A percentile compares a stretch with the other conserved stretches of the same genome.
These are phyloP conservation scores for Protobothrops mucrosquamatus DNA, from an alignment of 2,113 vertebrate species.

Conservation along the genomic window DNA sequence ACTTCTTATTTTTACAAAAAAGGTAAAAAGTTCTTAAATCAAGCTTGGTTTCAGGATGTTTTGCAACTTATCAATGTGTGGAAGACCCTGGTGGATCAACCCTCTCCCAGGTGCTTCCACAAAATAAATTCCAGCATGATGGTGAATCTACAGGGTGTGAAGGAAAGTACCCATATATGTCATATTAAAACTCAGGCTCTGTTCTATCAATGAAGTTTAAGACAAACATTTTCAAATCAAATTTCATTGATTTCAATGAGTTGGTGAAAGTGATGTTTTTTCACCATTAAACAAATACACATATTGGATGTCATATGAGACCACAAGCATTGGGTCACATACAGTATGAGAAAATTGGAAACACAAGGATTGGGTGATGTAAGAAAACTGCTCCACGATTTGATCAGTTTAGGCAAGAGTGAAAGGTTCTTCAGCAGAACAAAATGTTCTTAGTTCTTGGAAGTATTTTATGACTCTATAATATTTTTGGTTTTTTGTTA, in stretches of 20 bases:
- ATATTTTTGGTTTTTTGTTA: not conserved
- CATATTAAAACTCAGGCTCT: not conserved
- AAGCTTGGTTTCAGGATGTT: not conserved
- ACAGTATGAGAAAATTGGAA: not conserved
- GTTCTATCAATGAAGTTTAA: not conserved
- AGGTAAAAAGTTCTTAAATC: not conserved
- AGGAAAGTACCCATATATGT: not conserved
- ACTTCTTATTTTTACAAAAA: not conserved
- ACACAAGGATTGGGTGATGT: not conserved
- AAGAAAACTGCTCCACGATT: not conserved
- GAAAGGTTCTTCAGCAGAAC: not conserved
- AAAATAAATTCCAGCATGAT: not conserved
- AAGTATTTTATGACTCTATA: not conserved
- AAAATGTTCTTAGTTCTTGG: not conserved
- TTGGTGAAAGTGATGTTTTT: not conserved
- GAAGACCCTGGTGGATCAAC: not conserved
- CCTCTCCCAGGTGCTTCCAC: not conserved
- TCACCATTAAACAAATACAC: not conserved
- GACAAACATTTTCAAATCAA: not conserved
- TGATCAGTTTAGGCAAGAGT: not conserved
- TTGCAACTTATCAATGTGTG: not conserved
- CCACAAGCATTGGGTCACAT: not conserved
- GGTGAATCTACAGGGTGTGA: not conserved
- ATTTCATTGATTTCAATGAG: not conserved
- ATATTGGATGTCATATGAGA: not conserved